Percentiles rank a stretch among this genome's conserved stretches.
Conservation (phyloP, 2,797 vertebrate species). For the Alectoris magna region DNA sequence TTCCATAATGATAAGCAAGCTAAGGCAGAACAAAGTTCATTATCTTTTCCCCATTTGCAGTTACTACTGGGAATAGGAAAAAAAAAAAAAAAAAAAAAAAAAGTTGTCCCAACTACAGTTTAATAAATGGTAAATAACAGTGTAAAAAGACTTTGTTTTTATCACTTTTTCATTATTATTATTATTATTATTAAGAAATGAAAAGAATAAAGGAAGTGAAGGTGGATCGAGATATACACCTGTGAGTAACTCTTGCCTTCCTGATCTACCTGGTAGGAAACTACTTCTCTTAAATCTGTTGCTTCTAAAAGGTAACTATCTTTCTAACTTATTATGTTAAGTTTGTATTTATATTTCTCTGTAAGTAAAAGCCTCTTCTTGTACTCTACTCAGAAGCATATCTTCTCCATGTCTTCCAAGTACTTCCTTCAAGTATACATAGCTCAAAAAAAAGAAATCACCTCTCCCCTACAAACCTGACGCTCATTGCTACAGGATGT, state of each 20-base stretch:
- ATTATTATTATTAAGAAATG: neutral
- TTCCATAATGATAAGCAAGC: neutral
- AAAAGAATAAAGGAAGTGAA: rapidly evolving
- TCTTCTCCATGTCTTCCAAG: neutral
- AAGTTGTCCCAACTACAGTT: neutral
- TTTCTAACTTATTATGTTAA: neutral
- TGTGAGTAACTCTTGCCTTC: neutral
- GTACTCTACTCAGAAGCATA: neutral
- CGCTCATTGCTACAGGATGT: neutral
- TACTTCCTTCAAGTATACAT: neutral
- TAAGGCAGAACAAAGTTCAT: neutral
- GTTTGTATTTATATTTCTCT: neutral
- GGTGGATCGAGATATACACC: rapidly evolving
- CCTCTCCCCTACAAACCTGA: slow-evolving; percentile 39
- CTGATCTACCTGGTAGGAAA: neutral
- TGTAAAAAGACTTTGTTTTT: neutral
- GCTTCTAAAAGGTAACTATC: neutral
- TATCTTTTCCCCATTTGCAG: neutral
- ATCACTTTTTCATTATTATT: neutral
- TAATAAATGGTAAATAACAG: neutral
- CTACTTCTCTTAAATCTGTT: neutral
- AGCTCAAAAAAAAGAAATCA: neutral
- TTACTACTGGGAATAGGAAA: neutral
- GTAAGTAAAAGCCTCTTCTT: neutral
- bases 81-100: too few relatives aligned